Base-by-base conservation (phyloP, 2,797 vertebrate genomes). In the Kryptolebias ocellatus region DNA sequence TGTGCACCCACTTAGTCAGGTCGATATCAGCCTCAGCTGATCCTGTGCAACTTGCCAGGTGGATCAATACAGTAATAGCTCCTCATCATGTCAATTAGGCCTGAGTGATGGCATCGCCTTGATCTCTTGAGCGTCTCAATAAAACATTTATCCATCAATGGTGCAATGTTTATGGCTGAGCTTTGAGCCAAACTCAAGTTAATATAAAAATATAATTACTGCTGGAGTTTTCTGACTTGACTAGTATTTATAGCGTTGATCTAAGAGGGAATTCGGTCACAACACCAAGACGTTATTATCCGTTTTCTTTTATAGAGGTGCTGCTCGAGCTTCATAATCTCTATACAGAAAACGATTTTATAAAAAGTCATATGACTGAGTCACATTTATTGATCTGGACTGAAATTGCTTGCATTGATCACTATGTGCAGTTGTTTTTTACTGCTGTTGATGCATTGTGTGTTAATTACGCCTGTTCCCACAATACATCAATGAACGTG, bases 11-110 rank as follows among this genome's bases (percentile, higher is more conserved):
- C 89, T 90, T 90, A 88, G 77, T 55, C 45, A 74, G 86, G 87
- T 93, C 89, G 70, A 88, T 90, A 83, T 42, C 39, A 75, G 81
- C 79, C 85, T 79, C 88, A 90, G 87, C 90, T 94, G 91, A 92
- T 86, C 89, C 88, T 80, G 83, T 78, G 78, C 80, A 82, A 90
- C 87, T 90, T 73, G 84, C 87, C 86, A 90, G 90, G 86, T 87
- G 74, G 88, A 93, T 94, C 92, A 92, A 93, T 93, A 90, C 72
- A 58, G 87, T 87, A 92, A 92, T 90, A 90, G 89, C 85, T 93
- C 81, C 80, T 87, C 82, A 86, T 91, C 85, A 86, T 80, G 90
- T 93, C 90, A 92, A 83, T 93, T 91, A 91, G 75, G 74, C 49
- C 81, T 87, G 87, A 93, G 76, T 76, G 83, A 94, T 94, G 78